phyloP scores from a whole-genome alignment of 2,797 vertebrate genomes.

The Cryptoprocta ferox region DNA sequence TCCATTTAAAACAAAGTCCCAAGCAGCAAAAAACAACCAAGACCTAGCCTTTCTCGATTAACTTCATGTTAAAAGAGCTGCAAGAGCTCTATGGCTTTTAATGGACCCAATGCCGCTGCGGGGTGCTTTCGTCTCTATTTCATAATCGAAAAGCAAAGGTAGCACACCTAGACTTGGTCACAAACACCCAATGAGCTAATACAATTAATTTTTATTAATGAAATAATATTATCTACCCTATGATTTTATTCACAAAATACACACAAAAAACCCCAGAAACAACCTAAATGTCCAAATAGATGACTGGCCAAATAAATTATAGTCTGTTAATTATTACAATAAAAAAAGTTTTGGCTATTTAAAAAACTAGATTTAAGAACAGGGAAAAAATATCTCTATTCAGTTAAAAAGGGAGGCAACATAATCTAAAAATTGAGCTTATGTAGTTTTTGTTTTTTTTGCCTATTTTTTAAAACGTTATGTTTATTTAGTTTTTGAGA shows the following conservation, averaged over 20 bases:
- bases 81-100: not conserved
- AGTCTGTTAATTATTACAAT: not conserved
- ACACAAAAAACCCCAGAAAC: not conserved
- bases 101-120: not conserved
- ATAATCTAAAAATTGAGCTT: not conserved
- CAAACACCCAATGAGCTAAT: not conserved
- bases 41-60: not conserved
- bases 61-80: not conserved
- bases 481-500: too few relatives aligned
- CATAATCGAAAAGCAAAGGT: not conserved
- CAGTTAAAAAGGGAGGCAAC: not conserved
- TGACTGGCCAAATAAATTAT: not conserved
- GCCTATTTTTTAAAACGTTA: too few relatives aligned
- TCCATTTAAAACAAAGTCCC: not conserved
- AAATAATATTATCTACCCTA: not conserved
- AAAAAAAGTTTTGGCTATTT: not conserved
- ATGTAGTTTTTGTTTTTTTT: not conserved
- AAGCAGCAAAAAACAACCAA: not conserved
- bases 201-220: not conserved
- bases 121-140: not conserved
- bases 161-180: not conserved
- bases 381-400: not conserved
- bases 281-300: not conserved
- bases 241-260: not conserved
- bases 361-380: not conserved